phyloP scores from a whole-genome alignment of 2,888 invertebrate genomes.

The Macaria liturata region DNA sequence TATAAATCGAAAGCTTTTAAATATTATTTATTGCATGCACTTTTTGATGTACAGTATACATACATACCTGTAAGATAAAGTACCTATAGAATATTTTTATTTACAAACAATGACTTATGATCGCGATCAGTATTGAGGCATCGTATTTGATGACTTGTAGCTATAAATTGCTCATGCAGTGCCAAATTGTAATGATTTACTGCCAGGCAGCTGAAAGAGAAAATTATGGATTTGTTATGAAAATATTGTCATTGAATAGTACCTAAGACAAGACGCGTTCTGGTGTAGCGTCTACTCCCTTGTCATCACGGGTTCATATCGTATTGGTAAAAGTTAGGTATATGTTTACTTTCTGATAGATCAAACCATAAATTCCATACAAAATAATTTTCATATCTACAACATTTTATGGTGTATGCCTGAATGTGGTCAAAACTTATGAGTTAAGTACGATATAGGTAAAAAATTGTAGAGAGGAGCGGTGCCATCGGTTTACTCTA shows the following conservation, averaged over 20 bases:
- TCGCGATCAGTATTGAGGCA: conserved; percentile 22
- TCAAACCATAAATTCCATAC: too few relatives aligned
- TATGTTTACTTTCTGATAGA: too few relatives aligned
- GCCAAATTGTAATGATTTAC: conserved; percentile 30
- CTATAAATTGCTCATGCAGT: conserved; percentile 37
- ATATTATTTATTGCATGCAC: conserved; percentile 28
- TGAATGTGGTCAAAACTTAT: too few relatives aligned
- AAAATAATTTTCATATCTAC: too few relatives aligned
- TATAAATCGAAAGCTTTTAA: conserved; percentile 22
- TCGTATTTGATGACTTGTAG: conserved; percentile 22
- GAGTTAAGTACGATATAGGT: too few relatives aligned
- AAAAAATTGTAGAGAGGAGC: not conserved
- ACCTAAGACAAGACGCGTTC: not conserved
- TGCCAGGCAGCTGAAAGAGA: conserved; percentile 17
- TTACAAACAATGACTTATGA: conserved; percentile 13
- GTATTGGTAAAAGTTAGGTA: too few relatives aligned
- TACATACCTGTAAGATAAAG: conserved; percentile 32
- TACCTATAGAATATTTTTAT: conserved; percentile 25
- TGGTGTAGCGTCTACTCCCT: too few relatives aligned
- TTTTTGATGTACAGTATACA: conserved; percentile 30
- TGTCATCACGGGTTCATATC: too few relatives aligned
- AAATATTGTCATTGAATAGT: too few relatives aligned
- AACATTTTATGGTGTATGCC: too few relatives aligned
- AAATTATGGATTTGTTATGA: too few relatives aligned
- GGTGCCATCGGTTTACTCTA: not conserved